These are phyloP conservation scores for Amniataba percoides DNA, from an alignment of 2,797 vertebrate species.

Conservation along the genomic window DNA sequence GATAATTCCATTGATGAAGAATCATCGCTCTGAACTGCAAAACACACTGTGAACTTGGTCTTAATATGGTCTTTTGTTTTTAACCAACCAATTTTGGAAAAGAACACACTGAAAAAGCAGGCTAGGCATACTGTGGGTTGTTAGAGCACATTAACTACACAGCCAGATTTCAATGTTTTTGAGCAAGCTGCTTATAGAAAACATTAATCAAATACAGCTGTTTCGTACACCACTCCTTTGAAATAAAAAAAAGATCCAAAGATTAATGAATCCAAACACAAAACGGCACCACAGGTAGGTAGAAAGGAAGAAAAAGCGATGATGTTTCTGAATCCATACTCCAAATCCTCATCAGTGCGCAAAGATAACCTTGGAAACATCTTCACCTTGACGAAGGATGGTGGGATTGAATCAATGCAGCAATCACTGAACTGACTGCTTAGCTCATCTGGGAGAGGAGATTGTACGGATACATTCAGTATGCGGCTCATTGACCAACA, in stretches of 20 bases:
- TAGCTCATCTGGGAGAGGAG: slow-evolving; percentile 40
- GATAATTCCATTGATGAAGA: neutral
- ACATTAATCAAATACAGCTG: neutral
- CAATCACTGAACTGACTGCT: slow-evolving; percentile 44
- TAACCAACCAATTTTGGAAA: neutral
- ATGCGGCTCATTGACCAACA: slow-evolving; percentile 37
- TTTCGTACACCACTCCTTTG: neutral
- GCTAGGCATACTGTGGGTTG: neutral
- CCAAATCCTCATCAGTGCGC: slow-evolving; percentile 24
- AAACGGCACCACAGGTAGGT: neutral
- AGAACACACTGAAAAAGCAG: neutral
- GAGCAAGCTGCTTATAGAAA: neutral
- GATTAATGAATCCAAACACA: neutral
- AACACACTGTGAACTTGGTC: slow-evolving; percentile 1
- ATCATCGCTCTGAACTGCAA: neutral
- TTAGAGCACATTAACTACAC: neutral
- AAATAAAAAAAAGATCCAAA: neutral
- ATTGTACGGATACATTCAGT: slow-evolving; percentile 43
- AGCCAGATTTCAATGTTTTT: neutral
- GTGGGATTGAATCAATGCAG: slow-evolving; percentile 48
- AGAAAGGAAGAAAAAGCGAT: neutral
- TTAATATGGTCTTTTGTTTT: neutral
- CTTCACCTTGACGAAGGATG: slow-evolving; percentile 38
- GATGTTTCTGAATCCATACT: neutral
- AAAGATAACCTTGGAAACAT: slow-evolving; percentile 45